Evolutionary conservation across 2,113 vertebrate species (phyloP).

Genomic region (Galemys pyrenaicus): DNA sequence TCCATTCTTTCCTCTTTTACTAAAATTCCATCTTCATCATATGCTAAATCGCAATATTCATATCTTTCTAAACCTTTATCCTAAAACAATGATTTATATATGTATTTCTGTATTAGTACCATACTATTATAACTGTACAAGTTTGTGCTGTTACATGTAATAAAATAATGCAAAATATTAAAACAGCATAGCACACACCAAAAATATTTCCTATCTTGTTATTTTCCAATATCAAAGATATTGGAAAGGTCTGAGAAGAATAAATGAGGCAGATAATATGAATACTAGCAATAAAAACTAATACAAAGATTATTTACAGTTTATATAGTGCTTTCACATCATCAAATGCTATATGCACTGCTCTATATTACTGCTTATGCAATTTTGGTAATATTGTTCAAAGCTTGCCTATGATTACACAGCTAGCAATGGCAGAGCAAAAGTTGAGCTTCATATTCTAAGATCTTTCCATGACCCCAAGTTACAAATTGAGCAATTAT

Average conservation of each 20-base stretch:
- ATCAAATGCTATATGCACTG: background rate
- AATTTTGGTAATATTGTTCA: background rate
- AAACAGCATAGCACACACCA: background rate
- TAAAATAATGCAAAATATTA: slow-evolving; percentile 22
- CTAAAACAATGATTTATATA: background rate
- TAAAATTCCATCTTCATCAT: background rate
- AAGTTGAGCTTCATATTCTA: slow-evolving; percentile 11
- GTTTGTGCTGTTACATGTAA: background rate
- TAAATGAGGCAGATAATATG: background rate
- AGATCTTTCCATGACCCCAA: background rate
- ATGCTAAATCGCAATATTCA: background rate
- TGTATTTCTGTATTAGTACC: background rate
- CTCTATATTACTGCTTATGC: background rate
- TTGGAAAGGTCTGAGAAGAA: background rate
- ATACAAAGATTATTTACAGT: background rate
- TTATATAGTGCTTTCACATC: background rate
- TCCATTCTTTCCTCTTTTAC: background rate
- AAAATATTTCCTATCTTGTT: slow-evolving; percentile 13
- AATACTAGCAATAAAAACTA: background rate
- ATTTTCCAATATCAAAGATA: slow-evolving; percentile 24
- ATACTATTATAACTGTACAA: background rate
- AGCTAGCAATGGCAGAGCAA: background rate
- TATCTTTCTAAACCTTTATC: background rate
- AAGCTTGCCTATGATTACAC: background rate
- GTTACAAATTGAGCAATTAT: slow-evolving; percentile 15